These are phyloP conservation scores for Montipora sp. DNA, from an alignment of 64 coral and sea anemone species.

Conservation along the genomic window DNA sequence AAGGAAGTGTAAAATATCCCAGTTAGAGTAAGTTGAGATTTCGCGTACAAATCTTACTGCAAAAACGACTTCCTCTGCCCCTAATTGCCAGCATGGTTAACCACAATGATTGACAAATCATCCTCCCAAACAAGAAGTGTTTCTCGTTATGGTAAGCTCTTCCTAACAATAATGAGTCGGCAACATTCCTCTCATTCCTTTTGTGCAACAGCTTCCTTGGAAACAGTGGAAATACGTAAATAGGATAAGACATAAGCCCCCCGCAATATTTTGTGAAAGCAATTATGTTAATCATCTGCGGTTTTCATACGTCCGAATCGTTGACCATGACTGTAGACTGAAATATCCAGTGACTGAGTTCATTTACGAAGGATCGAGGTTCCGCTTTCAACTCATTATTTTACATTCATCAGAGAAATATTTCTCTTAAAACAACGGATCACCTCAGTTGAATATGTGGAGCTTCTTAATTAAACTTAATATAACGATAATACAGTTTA, in stretches of 20 bases:
- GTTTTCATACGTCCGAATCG: not conserved
- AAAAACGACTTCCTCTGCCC: not conserved
- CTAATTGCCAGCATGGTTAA: not conserved
- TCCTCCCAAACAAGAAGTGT: not conserved
- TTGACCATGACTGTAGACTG: not conserved
- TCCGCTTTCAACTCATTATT: no score
- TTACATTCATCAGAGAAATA: no score
- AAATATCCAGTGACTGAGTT: not conserved
- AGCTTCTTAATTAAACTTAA: no score
- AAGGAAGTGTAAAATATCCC: no score
- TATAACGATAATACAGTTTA: no score
- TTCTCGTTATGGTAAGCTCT: not conserved
- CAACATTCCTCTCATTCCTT: conserved; percentile 14
- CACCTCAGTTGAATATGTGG: no score
- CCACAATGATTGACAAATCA: not conserved
- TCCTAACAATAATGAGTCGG: conserved; percentile 1
- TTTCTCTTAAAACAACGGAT: no score
- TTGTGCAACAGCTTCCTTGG: no score
- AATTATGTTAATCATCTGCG: not conserved
- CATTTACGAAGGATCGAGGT: no score
- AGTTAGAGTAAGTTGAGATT: no score
- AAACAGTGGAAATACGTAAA: not conserved
- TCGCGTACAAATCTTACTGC: no score
- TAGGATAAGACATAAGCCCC: not conserved
- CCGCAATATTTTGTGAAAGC: not conserved